Base-by-base conservation (phyloP, 92 coral and sea anemone species). In the Hydrozoanthus gracilis region DNA sequence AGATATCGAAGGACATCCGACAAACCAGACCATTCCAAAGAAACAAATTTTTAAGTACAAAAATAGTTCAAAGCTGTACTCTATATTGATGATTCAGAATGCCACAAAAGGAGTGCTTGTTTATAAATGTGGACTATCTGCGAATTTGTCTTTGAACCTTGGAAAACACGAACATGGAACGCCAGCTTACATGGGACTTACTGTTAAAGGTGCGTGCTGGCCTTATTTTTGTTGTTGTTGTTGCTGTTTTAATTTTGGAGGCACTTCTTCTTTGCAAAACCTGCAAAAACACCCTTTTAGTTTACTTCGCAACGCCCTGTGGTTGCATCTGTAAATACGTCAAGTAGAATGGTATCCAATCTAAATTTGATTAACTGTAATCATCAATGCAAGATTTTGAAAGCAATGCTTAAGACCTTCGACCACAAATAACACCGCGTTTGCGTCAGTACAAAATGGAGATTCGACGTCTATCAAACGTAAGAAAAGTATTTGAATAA, bases 51-150 rank as follows among this genome's bases (percentile, higher is more conserved):
- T 17, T 12, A 17, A 17, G 12, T 80, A 64, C 49, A 80, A 2
- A 8, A 17, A 20, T 5, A 49, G 15, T 18, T 18, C n/a, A 3
- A 5, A 0, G 44, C 39, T 12, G 16, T 18, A 80, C 12, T 80
- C 85, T 14, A 17, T 46, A 46, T 52, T 80, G 35, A 80, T 80
- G 73, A 80, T 80, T 18, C 64, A 49, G 62, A 80, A 80, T 18
- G 85, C 85, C 4, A 65, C 27, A 6, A 80, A 48, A 49, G 52
- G 47, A 16, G 62, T 44, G 8, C 20, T n/a, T 10, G 9, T 10
- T 4, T 80, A 80, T 49, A 18, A 13, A 7, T 80, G 85, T 74
- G 17, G 51, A 54, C 66, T 54, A 8, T 52, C 82, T 35, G 82
- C 62, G n/a, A 20, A 39, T 54, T 8, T 52, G 49, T 66, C 27